Evolutionary conservation across 2,888 invertebrate species (phyloP).

Genomic region (Drosophila picticornis): DNA sequence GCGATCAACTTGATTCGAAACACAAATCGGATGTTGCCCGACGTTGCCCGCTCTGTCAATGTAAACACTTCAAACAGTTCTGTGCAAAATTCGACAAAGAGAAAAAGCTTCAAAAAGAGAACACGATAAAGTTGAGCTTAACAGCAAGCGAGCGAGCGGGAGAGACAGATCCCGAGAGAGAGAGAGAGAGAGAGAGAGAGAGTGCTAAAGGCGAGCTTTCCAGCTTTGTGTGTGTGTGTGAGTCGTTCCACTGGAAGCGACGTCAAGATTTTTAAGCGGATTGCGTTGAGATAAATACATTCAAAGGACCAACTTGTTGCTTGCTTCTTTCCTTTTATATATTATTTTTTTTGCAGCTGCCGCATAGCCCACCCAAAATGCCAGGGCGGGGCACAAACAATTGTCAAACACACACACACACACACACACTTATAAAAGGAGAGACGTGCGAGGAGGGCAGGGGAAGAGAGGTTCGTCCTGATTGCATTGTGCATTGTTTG

Average conservation of each 20-base stretch:
- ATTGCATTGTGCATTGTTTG: slow-evolving; percentile 76
- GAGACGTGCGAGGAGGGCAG: slow-evolving; percentile 13
- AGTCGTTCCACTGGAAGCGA: slow-evolving; percentile 12
- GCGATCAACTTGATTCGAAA: slow-evolving; percentile 16
- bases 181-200: neutral
- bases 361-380: slow-evolving; percentile 69
- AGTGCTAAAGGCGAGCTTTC: slow-evolving; percentile 12
- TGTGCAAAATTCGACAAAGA: slow-evolving; percentile 7
- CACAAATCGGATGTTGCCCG: slow-evolving; percentile 15
- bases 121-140: slow-evolving; percentile 8
- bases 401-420: slow-evolving; percentile 48
- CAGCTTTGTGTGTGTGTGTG: slow-evolving; percentile 4
- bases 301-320: slow-evolving; percentile 58
- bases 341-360: slow-evolving; percentile 42
- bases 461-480: slow-evolving; percentile 54
- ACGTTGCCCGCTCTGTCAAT: slow-evolving; percentile 11
- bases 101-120: slow-evolving; percentile 5
- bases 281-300: slow-evolving; percentile 19
- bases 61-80: slow-evolving; percentile 16
- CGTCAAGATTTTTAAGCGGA: slow-evolving; percentile 23
- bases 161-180: neutral
- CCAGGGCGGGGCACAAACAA: slow-evolving; percentile 67
- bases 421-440: neutral
- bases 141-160: neutral
- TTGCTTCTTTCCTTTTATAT: slow-evolving; percentile 6